Evolutionary conservation across 37 sponge, comb jelly and placozoan genomes (phyloP), one percentile per base, ranked within the genome.

Genomic region (Hormiphora californensis): DNA sequence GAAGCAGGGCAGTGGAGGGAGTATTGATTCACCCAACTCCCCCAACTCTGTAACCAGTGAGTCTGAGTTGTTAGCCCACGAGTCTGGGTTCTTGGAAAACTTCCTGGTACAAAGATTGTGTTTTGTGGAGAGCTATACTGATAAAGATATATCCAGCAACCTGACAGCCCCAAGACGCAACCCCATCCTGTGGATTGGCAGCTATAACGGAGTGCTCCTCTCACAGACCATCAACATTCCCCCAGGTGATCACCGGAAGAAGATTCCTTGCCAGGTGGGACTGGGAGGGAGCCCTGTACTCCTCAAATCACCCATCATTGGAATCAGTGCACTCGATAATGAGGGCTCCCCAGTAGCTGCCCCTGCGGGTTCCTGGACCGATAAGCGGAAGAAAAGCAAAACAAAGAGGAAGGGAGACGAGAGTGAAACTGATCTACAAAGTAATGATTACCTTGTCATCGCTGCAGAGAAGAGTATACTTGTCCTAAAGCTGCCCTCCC

Each of bases 401-500:
- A 46, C 46, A 2, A 73, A 73, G 46, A 19, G 40, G 23, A 73
- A 73, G 44, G 43, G 35, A 28, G 8, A 33, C 21, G 81, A 73
- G 44, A 73, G 38, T 36, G 81, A 73, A 28, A 73, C 46, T 73
- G 81, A 73, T 40, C 35, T 73, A 3, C 81, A 73, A 46, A 73
- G 36, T 25, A 73, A 73, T 28, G 81, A 73, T 17, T 73, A 41
- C 46, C 81, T 73, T 1, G 81, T 73, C 3, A 46, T 73, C 0
- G 81, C 81, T 27, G 81, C 81, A 19, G 81, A 73, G 81, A 73
- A 73, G 81, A 73, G 81, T 30, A 73, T 73, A 25, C 81, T 73
- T 46, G 43, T 33, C 41, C 44, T 73, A 21, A 73, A 73, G 35
- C 81, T 73, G 22, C 81, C 81, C 44, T 73, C 81, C 9, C 81